phyloP scores from a whole-genome alignment of 2,113 vertebrate species.

The Galeopterus variegatus region DNA sequence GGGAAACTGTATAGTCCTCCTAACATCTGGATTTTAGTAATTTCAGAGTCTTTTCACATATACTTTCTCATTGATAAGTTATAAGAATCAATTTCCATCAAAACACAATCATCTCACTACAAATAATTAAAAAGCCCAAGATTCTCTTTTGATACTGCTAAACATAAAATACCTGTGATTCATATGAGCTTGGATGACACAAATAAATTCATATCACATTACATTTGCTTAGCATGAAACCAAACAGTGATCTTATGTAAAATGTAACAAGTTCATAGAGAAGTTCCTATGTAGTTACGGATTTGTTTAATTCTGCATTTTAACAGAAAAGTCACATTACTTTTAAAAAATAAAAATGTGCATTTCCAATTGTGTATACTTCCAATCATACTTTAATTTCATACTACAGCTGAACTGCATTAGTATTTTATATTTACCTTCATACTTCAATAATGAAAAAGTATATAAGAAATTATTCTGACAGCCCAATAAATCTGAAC shows the following conservation, averaged over 20 bases:
- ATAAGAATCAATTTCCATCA: constrained; percentile 77
- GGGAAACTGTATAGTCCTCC: neutral
- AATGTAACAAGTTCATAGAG: constrained; percentile 80
- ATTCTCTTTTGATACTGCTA: constrained; percentile 87
- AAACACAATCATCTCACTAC: constrained; percentile 87
- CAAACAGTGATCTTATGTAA: constrained; percentile 84
- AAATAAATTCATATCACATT: constrained; percentile 87
- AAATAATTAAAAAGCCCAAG: constrained; percentile 84
- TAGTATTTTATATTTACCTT: constrained; percentile 48
- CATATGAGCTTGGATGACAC: constrained; percentile 86
- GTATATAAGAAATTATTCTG: constrained; percentile 48
- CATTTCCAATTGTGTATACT: neutral
- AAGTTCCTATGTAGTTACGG: constrained; percentile 60
- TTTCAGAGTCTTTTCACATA: constrained; percentile 38
- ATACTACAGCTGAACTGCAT: neutral
- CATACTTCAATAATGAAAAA: constrained; percentile 48
- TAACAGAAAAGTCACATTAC: constrained; percentile 28
- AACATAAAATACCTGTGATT: constrained; percentile 89
- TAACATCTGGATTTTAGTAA: neutral
- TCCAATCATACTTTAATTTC: constrained; percentile 46
- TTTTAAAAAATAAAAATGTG: constrained; percentile 20
- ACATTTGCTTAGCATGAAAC: constrained; percentile 80
- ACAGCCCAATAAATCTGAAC: constrained; percentile 26
- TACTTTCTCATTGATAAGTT: neutral
- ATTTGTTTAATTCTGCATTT: constrained; percentile 2